phyloP scores from a whole-genome alignment of 2,888 invertebrate species.

The Allophyes oxyacanthae region DNA sequence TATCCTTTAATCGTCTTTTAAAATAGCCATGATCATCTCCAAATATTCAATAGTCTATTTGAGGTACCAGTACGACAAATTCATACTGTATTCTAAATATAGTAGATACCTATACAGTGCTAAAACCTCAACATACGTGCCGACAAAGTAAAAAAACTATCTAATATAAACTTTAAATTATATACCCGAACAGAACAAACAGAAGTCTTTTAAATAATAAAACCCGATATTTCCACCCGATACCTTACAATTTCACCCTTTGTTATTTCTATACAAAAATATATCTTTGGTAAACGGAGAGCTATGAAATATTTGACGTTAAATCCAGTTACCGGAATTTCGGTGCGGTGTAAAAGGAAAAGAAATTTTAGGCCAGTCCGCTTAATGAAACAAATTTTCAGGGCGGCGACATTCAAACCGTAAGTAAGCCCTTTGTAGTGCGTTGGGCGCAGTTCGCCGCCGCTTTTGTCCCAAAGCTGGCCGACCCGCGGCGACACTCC shows the following conservation, averaged over 20 bases:
- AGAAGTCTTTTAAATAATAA: constrained; percentile 60
- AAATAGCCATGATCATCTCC: too few species aligned
- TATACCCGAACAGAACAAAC: constrained; percentile 49
- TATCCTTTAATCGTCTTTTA: too few species aligned
- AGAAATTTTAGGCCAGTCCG: constrained; percentile 79
- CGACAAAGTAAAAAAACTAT: constrained; percentile 26
- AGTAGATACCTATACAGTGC: too few species aligned
- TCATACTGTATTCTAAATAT: too few species aligned
- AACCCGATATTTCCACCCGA: constrained; percentile 66
- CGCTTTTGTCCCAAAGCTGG: constrained; percentile 78
- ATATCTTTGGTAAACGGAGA: constrained; percentile 74
- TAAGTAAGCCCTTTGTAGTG: constrained; percentile 86
- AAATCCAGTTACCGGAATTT: constrained; percentile 72
- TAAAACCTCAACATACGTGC: not conserved
- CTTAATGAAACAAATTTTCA: constrained; percentile 87
- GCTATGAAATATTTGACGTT: constrained; percentile 73
- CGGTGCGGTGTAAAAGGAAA: constrained; percentile 69
- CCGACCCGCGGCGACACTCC: constrained; percentile 74
- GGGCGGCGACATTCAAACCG: constrained; percentile 85
- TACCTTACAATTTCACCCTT: constrained; percentile 70
- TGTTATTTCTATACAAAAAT: constrained; percentile 70
- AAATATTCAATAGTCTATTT: too few species aligned
- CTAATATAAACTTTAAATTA: constrained; percentile 46
- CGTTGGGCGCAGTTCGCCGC: constrained; percentile 61
- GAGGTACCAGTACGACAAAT: too few species aligned